These are phyloP conservation scores for Chroicocephalus ridibundus DNA, from an alignment of 2,113 vertebrate species.

Conservation along the genomic window DNA sequence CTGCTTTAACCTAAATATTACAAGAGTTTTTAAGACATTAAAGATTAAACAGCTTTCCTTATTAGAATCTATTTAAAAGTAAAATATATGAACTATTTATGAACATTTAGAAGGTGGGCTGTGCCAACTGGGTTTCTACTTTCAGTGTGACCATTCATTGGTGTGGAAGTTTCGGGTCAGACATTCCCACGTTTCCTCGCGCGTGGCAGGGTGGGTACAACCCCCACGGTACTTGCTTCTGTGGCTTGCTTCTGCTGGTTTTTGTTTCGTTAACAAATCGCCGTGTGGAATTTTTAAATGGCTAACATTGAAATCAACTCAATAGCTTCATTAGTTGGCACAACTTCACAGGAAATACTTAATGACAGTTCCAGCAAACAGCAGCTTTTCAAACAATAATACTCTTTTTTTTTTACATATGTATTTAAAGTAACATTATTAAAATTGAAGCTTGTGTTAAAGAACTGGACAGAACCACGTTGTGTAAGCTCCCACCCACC, in stretches of 20 bases:
- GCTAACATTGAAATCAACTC: constrained; percentile 25
- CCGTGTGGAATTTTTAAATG: background rate
- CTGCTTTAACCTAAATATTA: constrained; percentile 68
- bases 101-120: constrained; percentile 72
- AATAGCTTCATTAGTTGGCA: constrained; percentile 69
- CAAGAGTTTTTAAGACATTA: constrained; percentile 71
- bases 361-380: constrained; percentile 72
- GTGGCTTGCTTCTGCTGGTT: constrained; percentile 51
- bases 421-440: constrained; percentile 72
- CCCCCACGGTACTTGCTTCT: background rate
- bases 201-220: background rate
- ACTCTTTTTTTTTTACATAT: constrained; percentile 65
- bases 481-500: constrained; percentile 61
- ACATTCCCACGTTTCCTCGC: background rate
- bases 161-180: background rate
- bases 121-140: constrained; percentile 68
- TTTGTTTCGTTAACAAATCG: constrained; percentile 7
- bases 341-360: constrained; percentile 76
- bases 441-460: constrained; percentile 66
- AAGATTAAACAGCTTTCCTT: constrained; percentile 73
- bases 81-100: constrained; percentile 56
- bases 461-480: constrained; percentile 61
- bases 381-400: constrained; percentile 76
- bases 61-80: constrained; percentile 71
- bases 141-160: constrained; percentile 14